Evolutionary conservation across 2,888 invertebrate genomes (phyloP).

Genomic region (Eupelmus urozonus): DNA sequence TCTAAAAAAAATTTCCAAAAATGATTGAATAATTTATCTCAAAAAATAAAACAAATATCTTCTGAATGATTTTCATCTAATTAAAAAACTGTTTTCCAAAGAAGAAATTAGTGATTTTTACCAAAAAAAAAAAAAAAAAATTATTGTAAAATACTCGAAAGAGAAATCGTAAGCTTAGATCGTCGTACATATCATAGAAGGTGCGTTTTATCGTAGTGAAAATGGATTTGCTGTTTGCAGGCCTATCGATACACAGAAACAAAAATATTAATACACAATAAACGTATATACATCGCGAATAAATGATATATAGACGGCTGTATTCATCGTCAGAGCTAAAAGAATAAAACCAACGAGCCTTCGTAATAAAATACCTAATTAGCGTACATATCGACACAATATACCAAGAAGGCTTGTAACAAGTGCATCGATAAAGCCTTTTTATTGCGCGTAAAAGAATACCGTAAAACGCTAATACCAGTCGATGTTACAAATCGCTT

Average conservation of each 20-base stretch:
- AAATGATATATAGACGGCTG: conserved; percentile 57
- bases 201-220: conserved; percentile 54
- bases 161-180: conserved; percentile 67
- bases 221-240: conserved; percentile 50
- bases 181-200: conserved; percentile 71
- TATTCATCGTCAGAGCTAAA: conserved; percentile 40
- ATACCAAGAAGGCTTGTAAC: conserved; percentile 13
- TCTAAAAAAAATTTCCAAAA: conserved; percentile 29
- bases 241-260: conserved; percentile 51
- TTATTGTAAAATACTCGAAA: conserved; percentile 60
- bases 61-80: background rate
- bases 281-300: conserved; percentile 46
- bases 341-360: conserved; percentile 26
- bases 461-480: conserved; percentile 18
- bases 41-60: background rate
- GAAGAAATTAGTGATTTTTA: conserved; percentile 15
- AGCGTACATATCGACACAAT: conserved; percentile 23
- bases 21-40: background rate
- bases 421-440: conserved; percentile 35
- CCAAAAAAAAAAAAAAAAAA: conserved; percentile 6
- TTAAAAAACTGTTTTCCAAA: background rate
- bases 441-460: conserved; percentile 31
- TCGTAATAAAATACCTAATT: conserved; percentile 4
- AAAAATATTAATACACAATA: conserved; percentile 43
- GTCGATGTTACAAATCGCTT: conserved; percentile 41